Evolutionary conservation across 1,140 invertebrate genomes (phyloP).

Genomic region (Drosophila pseudoobscura): DNA sequence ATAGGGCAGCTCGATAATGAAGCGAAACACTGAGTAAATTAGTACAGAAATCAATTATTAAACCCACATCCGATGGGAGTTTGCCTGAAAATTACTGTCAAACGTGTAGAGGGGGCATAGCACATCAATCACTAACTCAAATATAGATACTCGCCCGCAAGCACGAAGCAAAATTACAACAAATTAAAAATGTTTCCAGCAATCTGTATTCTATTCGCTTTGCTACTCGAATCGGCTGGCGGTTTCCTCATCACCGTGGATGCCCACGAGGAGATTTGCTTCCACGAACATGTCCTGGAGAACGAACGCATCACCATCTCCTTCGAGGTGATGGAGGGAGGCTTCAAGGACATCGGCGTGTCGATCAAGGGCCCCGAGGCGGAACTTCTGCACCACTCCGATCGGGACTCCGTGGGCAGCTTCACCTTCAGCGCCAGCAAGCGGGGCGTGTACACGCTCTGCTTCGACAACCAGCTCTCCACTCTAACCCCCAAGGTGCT

Average conservation of each 20-base stretch:
- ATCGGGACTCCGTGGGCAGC: conserved; percentile 42
- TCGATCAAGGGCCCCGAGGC: conserved; percentile 30
- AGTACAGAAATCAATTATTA: conserved; percentile 67
- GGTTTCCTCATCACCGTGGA: conserved; percentile 60
- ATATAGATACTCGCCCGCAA: not conserved
- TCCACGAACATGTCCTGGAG: conserved; percentile 38
- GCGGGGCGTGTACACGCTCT: conserved; percentile 39
- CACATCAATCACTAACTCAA: not conserved
- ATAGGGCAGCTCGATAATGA: conserved; percentile 32
- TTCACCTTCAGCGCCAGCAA: conserved; percentile 50
- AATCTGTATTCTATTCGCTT: conserved; percentile 8
- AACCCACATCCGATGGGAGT: conserved; percentile 24
- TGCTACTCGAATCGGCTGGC: not conserved
- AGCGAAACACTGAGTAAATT: conserved; percentile 44
- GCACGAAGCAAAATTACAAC: not conserved
- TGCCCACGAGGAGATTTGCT: conserved; percentile 59
- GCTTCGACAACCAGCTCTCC: conserved; percentile 63
- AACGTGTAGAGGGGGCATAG: not conserved
- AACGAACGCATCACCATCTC: conserved; percentile 49
- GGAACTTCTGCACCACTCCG: conserved; percentile 16
- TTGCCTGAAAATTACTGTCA: conserved; percentile 20
- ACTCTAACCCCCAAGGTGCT: conserved; percentile 63
- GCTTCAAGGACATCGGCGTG: conserved; percentile 62
- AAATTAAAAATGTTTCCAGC: conserved; percentile 34
- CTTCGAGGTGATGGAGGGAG: conserved; percentile 72